phyloP scores from a whole-genome alignment of 1,140 invertebrate genomes.

The Lepidurus couesii region DNA sequence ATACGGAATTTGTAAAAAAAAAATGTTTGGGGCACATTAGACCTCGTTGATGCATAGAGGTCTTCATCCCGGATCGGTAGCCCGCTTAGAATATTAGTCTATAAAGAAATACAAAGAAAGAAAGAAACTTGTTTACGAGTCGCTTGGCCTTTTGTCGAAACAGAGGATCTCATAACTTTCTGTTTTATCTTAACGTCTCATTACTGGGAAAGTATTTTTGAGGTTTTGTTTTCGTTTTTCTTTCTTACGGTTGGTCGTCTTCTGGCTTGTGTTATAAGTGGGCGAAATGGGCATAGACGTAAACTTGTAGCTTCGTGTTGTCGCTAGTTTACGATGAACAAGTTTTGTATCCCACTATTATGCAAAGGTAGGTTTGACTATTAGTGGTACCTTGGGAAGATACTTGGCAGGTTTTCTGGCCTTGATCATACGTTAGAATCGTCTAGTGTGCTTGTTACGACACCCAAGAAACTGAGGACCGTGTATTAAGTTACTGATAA shows the following conservation, averaged over 20 bases:
- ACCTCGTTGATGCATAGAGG: too few species aligned
- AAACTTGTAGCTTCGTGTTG: background rate
- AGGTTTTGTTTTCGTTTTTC: background rate
- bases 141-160: background rate
- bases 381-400: background rate
- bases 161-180: background rate
- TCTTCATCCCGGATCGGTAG: too few species aligned
- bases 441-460: slow-evolving; percentile 18
- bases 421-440: slow-evolving; percentile 11
- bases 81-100: too few species aligned
- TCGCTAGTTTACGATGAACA: slow-evolving; percentile 2
- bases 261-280: background rate
- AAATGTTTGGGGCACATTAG: too few species aligned
- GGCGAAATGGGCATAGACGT: background rate
- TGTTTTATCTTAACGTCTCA: background rate
- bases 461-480: slow-evolving; percentile 17
- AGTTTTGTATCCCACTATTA: slow-evolving; percentile 19
- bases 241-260: background rate
- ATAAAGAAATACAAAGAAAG: background rate
- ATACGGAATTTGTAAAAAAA: too few species aligned
- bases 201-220: background rate
- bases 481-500: slow-evolving; percentile 20
- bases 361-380: slow-evolving; percentile 18
- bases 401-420: slow-evolving; percentile 8
- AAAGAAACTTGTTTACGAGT: background rate